phyloP scores from a whole-genome alignment of 2,888 invertebrate species.

The Lapara coniferarum region DNA sequence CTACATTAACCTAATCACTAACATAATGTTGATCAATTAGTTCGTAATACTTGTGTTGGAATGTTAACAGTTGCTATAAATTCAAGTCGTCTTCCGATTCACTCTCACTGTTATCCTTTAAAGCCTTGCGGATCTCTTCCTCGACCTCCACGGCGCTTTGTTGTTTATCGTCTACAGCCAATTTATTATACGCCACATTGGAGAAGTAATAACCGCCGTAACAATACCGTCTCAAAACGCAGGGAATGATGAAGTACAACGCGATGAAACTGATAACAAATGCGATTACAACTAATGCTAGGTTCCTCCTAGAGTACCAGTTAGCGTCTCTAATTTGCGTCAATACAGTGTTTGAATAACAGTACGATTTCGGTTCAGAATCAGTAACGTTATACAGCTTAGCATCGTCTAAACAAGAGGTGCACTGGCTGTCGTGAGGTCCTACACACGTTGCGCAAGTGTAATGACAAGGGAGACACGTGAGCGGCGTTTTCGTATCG shows the following conservation, averaged over 20 bases:
- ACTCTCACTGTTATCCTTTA: constrained; percentile 69
- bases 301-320: constrained; percentile 75
- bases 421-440: constrained; percentile 87
- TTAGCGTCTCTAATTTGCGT: constrained; percentile 70
- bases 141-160: constrained; percentile 72
- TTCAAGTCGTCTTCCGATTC: constrained; percentile 74
- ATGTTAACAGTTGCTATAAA: constrained; percentile 65
- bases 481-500: constrained; percentile 57
- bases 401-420: constrained; percentile 87
- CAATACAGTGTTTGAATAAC: constrained; percentile 76
- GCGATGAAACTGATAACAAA: constrained; percentile 57
- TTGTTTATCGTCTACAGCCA: constrained; percentile 69
- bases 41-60: constrained; percentile 61
- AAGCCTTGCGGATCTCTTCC: constrained; percentile 72
- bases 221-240: constrained; percentile 57
- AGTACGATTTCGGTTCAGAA: constrained; percentile 71
- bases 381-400: constrained; percentile 73
- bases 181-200: constrained; percentile 70
- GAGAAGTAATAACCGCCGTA: constrained; percentile 60
- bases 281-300: constrained; percentile 65
- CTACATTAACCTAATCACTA: constrained; percentile 47
- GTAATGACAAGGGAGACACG: constrained; percentile 89
- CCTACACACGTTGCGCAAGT: constrained; percentile 88
- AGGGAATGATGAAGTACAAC: constrained; percentile 58
- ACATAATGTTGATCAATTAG: constrained; percentile 51